phyloP scores from a whole-genome alignment of 2,113 vertebrate genomes.

The Dunckerocampus dactyliophorus region DNA sequence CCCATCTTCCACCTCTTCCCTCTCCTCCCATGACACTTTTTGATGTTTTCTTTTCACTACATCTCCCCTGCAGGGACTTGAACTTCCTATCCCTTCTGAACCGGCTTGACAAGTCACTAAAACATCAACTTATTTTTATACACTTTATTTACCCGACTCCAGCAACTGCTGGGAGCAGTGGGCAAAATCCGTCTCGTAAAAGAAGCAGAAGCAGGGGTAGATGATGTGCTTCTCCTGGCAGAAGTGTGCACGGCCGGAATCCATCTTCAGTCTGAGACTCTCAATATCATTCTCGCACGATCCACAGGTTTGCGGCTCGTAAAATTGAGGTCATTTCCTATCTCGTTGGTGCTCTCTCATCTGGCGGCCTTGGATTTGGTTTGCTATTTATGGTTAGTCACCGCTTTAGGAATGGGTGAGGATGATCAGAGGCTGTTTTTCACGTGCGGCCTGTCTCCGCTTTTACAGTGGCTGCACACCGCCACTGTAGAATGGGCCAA shows the following conservation, averaged over 20 bases:
- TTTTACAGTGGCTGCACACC: slow-evolving; percentile 24
- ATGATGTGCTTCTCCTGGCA: slow-evolving; percentile 69
- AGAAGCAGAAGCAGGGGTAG: slow-evolving; percentile 39
- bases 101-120: slow-evolving; percentile 74
- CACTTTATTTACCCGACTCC: slow-evolving; percentile 77
- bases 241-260: slow-evolving; percentile 50
- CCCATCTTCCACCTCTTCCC: no score
- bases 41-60: slow-evolving; percentile 71
- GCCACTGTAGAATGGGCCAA: not conserved
- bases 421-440: slow-evolving; percentile 66
- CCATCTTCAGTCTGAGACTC: slow-evolving; percentile 44
- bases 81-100: slow-evolving; percentile 70
- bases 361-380: slow-evolving; percentile 73
- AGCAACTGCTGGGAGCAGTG: slow-evolving; percentile 68
- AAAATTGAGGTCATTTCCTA: slow-evolving; percentile 74
- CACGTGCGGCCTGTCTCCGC: slow-evolving; percentile 37
- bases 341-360: slow-evolving; percentile 66
- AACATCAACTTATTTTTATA: slow-evolving; percentile 75
- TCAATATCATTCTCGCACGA: slow-evolving; percentile 55
- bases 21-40: no score
- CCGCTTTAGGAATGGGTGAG: slow-evolving; percentile 63
- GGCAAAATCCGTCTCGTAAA: slow-evolving; percentile 72
- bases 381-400: slow-evolving; percentile 76
- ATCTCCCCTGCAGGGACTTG: slow-evolving; percentile 66
- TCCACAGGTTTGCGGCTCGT: slow-evolving; percentile 71